Base-by-base conservation (phyloP, 2,797 vertebrate species). In the Phrynocephalus vlangalii region DNA sequence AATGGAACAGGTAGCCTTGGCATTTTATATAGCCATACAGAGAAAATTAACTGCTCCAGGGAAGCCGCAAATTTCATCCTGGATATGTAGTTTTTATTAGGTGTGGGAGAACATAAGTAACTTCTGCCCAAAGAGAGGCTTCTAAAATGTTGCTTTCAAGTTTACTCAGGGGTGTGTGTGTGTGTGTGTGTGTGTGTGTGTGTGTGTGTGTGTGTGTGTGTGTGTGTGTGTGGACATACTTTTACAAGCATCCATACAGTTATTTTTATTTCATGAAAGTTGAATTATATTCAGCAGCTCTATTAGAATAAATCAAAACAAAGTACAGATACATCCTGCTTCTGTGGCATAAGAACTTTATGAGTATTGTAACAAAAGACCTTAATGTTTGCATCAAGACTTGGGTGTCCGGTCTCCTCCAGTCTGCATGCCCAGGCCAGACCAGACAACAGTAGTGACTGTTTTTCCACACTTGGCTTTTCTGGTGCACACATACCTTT, bases 1-100 rank as follows among this genome's bases (percentile, higher is more conserved):
- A 88, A 90, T 91, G 82, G 90, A 93, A 94, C 85, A 87, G n/a
- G 77, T 88, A 24, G 38, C 91, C 94, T 93, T 95, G 90, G 90
- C 94, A 92, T 94, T 85, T 86, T 89, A 89, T 88, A 22, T 82
- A 88, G 50, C 15, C 75, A 66, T 87, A 84, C 71, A 82, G 84
- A 90, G 68, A 80, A 76, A 92, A 91, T 84, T 68, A 71, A 44
- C 38, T 90, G 9, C 92, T 85, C 77, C 75, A 75, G 75, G 83
- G 84, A 81, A 60, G 78, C 84, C 83, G 89, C 84, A 94, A 90
- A 92, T 95, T 92, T 86, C 66, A 82, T 73, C 77, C 80, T 86
- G 88, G 56, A 73, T 90, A 67, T 88, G 72, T 71, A 87, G 87
- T 82, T 90, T 92, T 88, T 92, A 81, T 80, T 84, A 77, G 83